phyloP scores from a whole-genome alignment of 1,140 invertebrate genomes.

The Saccostrea glomerata region DNA sequence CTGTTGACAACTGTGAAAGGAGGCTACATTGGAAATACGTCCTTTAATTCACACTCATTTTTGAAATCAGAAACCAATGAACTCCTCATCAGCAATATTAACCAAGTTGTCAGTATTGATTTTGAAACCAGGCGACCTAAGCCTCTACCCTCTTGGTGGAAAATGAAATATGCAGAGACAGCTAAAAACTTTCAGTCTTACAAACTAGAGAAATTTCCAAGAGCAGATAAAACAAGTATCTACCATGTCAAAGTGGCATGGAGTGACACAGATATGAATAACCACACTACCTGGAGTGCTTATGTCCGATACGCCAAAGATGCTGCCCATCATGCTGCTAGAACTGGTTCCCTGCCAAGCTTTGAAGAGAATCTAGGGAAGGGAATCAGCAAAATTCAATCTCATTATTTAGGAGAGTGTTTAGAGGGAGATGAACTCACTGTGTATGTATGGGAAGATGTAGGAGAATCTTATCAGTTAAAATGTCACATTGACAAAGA shows the following conservation, averaged over 20 bases:
- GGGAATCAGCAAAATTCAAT: slow-evolving; percentile 49
- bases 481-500: slow-evolving; percentile 57
- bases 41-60: slow-evolving; percentile 55
- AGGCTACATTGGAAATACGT: slow-evolving; percentile 60
- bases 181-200: slow-evolving; percentile 45
- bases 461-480: slow-evolving; percentile 32
- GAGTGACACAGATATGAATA: slow-evolving; percentile 58
- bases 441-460: slow-evolving; percentile 50
- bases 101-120: slow-evolving; percentile 62
- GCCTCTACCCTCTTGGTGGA: slow-evolving; percentile 64
- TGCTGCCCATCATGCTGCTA: slow-evolving; percentile 45
- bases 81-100: slow-evolving; percentile 55
- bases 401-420: slow-evolving; percentile 54
- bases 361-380: slow-evolving; percentile 52
- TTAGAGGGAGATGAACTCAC: slow-evolving; percentile 49
- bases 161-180: slow-evolving; percentile 61
- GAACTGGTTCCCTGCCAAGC: slow-evolving; percentile 42
- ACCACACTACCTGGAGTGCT: slow-evolving; percentile 58
- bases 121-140: slow-evolving; percentile 57
- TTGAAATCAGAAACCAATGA: slow-evolving; percentile 37
- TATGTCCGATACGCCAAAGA: slow-evolving; percentile 56
- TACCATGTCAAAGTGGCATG: slow-evolving; percentile 55
- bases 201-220: slow-evolving; percentile 58
- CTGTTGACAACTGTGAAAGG: slow-evolving; percentile 49
- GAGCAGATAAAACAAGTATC: slow-evolving; percentile 39